phyloP scores from a whole-genome alignment of 2,888 invertebrate species.

The Gnatocerus cornutus region DNA sequence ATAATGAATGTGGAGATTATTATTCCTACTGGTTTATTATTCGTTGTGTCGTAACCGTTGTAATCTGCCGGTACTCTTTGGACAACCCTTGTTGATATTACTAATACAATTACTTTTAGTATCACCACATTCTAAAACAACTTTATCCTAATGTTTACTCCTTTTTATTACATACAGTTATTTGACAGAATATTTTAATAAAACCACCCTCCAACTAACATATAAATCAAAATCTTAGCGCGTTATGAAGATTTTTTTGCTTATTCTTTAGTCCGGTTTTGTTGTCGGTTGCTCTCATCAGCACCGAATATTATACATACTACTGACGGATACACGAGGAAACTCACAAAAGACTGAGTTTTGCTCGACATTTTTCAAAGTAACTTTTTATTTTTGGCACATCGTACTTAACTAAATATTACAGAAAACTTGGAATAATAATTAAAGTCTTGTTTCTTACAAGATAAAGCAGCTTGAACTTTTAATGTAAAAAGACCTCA shows the following conservation, averaged over 20 bases:
- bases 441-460: conserved; percentile 4
- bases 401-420: not conserved
- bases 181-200: conserved; percentile 46
- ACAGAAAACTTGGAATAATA: conserved; percentile 3
- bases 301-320: no score
- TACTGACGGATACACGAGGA: no score
- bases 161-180: not conserved
- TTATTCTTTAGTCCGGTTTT: not conserved
- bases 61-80: conserved; percentile 51
- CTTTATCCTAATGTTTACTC: no score
- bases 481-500: conserved; percentile 18
- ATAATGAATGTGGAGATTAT: conserved; percentile 68
- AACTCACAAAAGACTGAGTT: no score
- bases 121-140: conserved; percentile 7
- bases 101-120: conserved; percentile 53
- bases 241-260: conserved; percentile 28
- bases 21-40: conserved; percentile 64
- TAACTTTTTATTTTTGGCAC: not conserved
- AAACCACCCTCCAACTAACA: conserved; percentile 27
- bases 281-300: no score
- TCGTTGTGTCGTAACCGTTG: conserved; percentile 53
- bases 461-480: conserved; percentile 12
- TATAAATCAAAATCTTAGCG: conserved; percentile 31
- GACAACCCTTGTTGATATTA: conserved; percentile 49
- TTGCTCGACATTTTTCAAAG: no score